Base-by-base conservation (phyloP, 2,113 vertebrate species). In the Rhineura floridana region DNA sequence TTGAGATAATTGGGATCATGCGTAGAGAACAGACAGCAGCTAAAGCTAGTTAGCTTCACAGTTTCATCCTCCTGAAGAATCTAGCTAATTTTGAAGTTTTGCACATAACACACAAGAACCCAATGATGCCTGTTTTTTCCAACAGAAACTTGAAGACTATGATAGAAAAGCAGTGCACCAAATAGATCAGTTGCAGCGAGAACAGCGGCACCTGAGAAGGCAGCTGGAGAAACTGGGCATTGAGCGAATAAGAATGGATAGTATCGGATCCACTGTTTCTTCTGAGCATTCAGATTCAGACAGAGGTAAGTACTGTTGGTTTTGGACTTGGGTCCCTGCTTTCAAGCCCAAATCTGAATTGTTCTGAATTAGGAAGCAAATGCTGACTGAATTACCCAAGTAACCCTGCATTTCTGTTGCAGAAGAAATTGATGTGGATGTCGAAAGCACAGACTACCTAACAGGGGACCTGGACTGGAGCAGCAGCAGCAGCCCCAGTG, bases 401-500 rank as follows among this genome's bases (percentile, higher is more conserved):
- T 62, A 15, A 63, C 30, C 0, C 0, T 15, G 59, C 59, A 2
- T 1, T 87, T 90, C 55, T 81, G 48, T 85, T 89, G 33, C 97
- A 97, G 98, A 98, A 96, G 98, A 99, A 92, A 95, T 97, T 0
- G 97, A 97, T 0, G 97, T 97, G 88, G 98, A 98, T 0, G 98
- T 98, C 85, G 99, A 98, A 94, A 98, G 98, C 89, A 98, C 97
- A 0, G 98, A 99, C 91, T 98, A 96, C 94, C 97, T 99, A 89
- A 97, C 97, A 0, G 98, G 98, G 1, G 97, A 98, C 86, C 98
- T 98, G 81, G 99, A 98, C 98, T 99, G 98, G 98, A 98, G 98
- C 98, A 98, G 98, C 98, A 98, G 98, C 98, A 98, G 98, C 97
- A 98, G 98, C 13, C 98, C 98, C 77, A 98, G 99, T 36, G 99